Conservation (phyloP, 2,797 vertebrate genomes). For the Acanthopagrus latus region DNA sequence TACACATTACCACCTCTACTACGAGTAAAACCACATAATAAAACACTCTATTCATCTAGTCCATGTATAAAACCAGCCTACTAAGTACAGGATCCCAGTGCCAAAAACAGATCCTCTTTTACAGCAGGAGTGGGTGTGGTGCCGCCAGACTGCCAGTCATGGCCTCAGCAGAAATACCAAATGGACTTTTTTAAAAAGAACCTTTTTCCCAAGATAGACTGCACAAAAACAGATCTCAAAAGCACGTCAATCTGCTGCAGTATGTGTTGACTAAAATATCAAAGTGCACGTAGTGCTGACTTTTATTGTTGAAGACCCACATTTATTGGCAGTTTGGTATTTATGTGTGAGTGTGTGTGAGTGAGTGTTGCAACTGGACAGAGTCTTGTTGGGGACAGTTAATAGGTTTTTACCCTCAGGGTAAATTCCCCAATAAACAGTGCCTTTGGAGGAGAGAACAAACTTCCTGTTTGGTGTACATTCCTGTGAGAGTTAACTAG, state of each 20-base stretch:
- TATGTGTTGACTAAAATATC: not conserved
- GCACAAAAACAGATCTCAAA: not conserved
- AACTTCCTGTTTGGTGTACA: slow-evolving; percentile 60
- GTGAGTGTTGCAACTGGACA: slow-evolving; percentile 19
- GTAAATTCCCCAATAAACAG: slow-evolving; percentile 38
- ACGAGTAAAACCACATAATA: slow-evolving; percentile 39
- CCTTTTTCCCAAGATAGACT: slow-evolving; percentile 9
- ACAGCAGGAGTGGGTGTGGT: slow-evolving; percentile 58
- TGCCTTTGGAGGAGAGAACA: slow-evolving; percentile 35
- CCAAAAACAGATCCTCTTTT: slow-evolving; percentile 47
- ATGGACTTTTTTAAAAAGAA: slow-evolving; percentile 11
- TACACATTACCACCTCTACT: not conserved
- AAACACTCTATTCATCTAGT: slow-evolving; percentile 34
- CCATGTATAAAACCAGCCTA: slow-evolving; percentile 34
- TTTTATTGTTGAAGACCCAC: not conserved
- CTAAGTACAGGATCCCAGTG: slow-evolving; percentile 27
- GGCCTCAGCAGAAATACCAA: slow-evolving; percentile 26
- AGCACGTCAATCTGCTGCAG: not conserved
- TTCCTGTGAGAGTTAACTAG: slow-evolving; percentile 45
- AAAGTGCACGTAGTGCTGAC: not conserved
- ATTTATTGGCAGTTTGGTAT: slow-evolving; percentile 21
- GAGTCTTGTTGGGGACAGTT: slow-evolving; percentile 5
- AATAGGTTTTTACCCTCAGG: slow-evolving; percentile 34
- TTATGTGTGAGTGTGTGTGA: slow-evolving; percentile 17
- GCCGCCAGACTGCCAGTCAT: slow-evolving; percentile 36